Evolutionary conservation across 2,888 invertebrate species (phyloP).

Genomic region (Odontomyia ornata): DNA sequence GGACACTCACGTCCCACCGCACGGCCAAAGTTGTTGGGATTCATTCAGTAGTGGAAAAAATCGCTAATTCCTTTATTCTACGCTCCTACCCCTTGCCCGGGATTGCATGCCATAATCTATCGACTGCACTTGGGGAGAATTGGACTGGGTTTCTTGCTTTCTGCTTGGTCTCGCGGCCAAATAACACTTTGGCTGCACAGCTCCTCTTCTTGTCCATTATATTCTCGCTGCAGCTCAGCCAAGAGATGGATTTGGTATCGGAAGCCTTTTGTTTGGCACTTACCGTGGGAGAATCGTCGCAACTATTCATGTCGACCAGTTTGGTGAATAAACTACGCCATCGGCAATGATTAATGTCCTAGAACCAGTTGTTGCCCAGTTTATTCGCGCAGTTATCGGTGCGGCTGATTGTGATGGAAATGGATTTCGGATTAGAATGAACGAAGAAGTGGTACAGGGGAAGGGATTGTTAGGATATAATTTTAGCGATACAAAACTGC

Average conservation of each 20-base stretch:
- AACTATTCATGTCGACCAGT: slow-evolving; percentile 38
- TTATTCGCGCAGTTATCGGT: slow-evolving; percentile 22
- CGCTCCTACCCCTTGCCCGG: neutral
- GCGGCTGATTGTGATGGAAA: slow-evolving; percentile 18
- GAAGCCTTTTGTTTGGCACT: slow-evolving; percentile 45
- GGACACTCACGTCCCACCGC: slow-evolving; percentile 19
- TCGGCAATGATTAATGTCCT: slow-evolving; percentile 42
- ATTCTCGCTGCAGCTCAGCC: neutral
- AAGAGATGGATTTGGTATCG: slow-evolving; percentile 38
- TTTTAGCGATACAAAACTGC: no score
- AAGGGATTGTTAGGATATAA: no score
- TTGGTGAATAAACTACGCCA: slow-evolving; percentile 23
- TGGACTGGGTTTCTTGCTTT: neutral
- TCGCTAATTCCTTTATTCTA: neutral
- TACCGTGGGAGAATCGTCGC: slow-evolving; percentile 44
- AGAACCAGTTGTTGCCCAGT: slow-evolving; percentile 42
- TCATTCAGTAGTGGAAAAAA: neutral
- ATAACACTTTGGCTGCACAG: neutral
- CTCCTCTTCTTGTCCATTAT: no score
- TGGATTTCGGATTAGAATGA: neutral
- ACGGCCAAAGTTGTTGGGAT: neutral
- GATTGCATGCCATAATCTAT: neutral
- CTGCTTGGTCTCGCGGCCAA: neutral
- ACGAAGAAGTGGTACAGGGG: no score
- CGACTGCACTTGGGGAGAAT: neutral